Evolutionary conservation across 2,113 vertebrate genomes (phyloP).

Genomic region (Calonectris borealis): DNA sequence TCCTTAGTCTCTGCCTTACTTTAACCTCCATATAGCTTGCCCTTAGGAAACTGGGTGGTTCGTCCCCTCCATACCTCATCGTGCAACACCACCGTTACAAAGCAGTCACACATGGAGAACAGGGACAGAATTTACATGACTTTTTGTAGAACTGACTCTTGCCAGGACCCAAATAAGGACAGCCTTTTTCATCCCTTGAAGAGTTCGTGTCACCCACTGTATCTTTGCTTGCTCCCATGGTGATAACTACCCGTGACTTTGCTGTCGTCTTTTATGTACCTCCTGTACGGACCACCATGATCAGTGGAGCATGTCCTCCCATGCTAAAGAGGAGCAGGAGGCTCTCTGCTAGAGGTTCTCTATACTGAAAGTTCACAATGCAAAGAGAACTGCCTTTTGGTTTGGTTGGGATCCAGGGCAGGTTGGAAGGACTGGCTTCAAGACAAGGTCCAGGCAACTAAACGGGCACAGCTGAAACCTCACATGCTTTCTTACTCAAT

Average conservation of each 20-base stretch:
- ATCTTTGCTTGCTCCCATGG: not conserved
- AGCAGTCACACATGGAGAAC: not conserved
- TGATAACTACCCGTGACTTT: not conserved
- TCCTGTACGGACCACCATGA: not conserved
- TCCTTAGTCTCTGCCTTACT: not conserved
- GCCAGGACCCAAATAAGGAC: not conserved
- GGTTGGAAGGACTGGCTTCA: not conserved
- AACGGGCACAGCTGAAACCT: not conserved
- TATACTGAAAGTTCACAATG: not conserved
- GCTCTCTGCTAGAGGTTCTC: not conserved
- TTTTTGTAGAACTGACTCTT: not conserved
- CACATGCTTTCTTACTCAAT: not conserved
- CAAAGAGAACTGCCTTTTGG: not conserved
- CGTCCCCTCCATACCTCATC: not conserved
- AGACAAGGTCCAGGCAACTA: not conserved
- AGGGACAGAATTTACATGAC: not conserved
- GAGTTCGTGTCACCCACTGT: not conserved
- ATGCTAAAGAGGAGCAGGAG: not conserved
- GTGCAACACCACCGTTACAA: rapidly evolving
- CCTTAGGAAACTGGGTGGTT: not conserved
- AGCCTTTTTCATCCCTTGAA: not conserved
- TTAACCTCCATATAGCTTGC: not conserved
- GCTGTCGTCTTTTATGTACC: not conserved
- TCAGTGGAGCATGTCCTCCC: not conserved
- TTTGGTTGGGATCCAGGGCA: not conserved